Base-by-base conservation (phyloP, 2,797 vertebrate genomes). In the Remorina albescens region DNA sequence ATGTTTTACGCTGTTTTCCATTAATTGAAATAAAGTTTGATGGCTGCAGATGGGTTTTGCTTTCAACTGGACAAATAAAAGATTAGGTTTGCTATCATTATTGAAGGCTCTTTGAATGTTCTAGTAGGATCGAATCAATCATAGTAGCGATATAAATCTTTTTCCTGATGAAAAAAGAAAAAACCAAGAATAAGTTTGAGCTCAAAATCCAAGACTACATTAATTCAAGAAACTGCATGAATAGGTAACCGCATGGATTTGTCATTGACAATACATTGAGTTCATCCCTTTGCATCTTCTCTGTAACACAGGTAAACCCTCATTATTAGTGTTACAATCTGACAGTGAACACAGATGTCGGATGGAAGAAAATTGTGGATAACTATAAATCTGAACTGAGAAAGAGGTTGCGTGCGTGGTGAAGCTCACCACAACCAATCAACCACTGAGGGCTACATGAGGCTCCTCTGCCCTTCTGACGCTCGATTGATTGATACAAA, bases 341-440 rank as follows among this genome's bases (percentile, higher is more conserved):
- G 26, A 47, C 68, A 30, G 54, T n/a, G 50, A 67, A 78, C 55
- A 53, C 47, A 64, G 63, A 71, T 51, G 42, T 53, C 51, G 18
- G 60, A 62, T 68, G 59, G 46, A 56, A 41, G 49, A 58, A 75
- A 63, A 78, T 80, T 62, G 67, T 56, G 46, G 67, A 75, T n/a
- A 36, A 63, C 65, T 51, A 84, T 86, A 83, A 91, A 92, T 86
- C 71, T 72, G 82, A 81, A 50, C 42, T 5, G 6, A 58, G 57
- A 67, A 78, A 39, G 58, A 54, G 59, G 72, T 55, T 74, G 66
- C 44, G 61, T 53, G 39, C 18, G 39, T 41, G 39, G 39, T 16
- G 39, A 41, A 64, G 69, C 62, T 61, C 16, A 51, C 69, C 59
- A 68, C 49, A 69, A 66, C 67, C 71, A 56, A 86, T 78, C 11